These are phyloP conservation scores for Cordilura impudica DNA, from an alignment of 2,888 invertebrate species.

Conservation along the genomic window DNA sequence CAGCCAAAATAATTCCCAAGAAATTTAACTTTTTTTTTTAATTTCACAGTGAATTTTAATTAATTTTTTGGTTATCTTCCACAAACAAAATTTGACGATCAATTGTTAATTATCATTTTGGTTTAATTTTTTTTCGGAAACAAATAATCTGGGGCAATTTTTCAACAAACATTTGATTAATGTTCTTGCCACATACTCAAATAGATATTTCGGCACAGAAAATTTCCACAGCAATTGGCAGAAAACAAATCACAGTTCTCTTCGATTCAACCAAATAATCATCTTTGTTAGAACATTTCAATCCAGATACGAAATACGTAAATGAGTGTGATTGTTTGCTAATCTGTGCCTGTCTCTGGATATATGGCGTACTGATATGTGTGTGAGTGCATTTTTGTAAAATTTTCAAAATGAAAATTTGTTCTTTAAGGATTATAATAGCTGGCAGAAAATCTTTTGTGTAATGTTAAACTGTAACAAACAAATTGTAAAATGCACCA, in stretches of 20 bases:
- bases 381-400: neutral
- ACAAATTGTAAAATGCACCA: constrained; percentile 44
- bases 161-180: neutral
- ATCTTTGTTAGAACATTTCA: constrained; percentile 16
- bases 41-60: neutral
- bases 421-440: constrained; percentile 60
- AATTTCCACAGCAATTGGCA: constrained; percentile 42
- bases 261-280: constrained; percentile 51
- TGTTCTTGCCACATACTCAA: neutral
- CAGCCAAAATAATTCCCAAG: too few relatives aligned
- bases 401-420: constrained; percentile 48
- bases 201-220: constrained; percentile 6
- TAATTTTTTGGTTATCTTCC: neutral
- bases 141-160: too few relatives aligned
- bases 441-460: constrained; percentile 53
- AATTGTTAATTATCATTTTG: neutral
- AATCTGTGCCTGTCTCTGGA: neutral
- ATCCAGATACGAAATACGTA: neutral
- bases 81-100: neutral
- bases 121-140: too few relatives aligned
- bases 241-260: constrained; percentile 53
- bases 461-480: constrained; percentile 50
- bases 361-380: neutral
- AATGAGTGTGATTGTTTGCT: neutral
- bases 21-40: too few relatives aligned